Evolutionary conservation across 2,888 invertebrate genomes (phyloP), one percentile per base, ranked within the genome.

Genomic region (Lithodes maja): DNA sequence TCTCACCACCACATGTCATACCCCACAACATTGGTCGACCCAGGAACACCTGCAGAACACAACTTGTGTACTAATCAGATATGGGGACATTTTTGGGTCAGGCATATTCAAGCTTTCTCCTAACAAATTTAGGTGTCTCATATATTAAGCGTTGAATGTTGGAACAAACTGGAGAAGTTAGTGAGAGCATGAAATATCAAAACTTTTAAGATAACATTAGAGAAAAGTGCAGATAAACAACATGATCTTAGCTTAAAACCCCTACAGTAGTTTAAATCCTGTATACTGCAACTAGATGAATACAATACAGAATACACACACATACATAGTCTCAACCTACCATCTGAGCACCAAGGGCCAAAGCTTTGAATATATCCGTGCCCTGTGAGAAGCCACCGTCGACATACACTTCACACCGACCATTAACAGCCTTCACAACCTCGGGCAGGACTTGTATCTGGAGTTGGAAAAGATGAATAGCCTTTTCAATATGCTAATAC

Each of bases 11-110:
- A 85, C 96, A 95, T 0, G 96, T 95, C 83, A 98, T 94, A 0
- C 97, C 98, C 97, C 98, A 98, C 2, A 98, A 93, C 54, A 97
- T 95, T 0, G 98, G 97, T 85, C 98, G 95, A 0, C 98, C 98
- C 53, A 98, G 94, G 93, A 98, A 98, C 0, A 97, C 91, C 91
- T 91, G 78, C 12, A n/a, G 33, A 33, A 33, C 33, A 33, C 33
- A 33, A 33, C 33, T 33, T 33, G 33, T 33, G 33, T 33, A 33
- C 33, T 33, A 33, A 33, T 33, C 33, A 33, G 33, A 33, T 33
- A 33, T 33, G 33, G 33, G 33, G 33, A 33, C 33, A 33, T 33
- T 33, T 33, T 33, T 33, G 33, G 0, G 33, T 33, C 33, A 33
- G 33, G 33, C 33, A 33, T 33, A 33, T 33, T 33, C 33, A 33